phyloP scores from a whole-genome alignment of 2,888 invertebrate genomes.

The Pherbina coryleti region DNA sequence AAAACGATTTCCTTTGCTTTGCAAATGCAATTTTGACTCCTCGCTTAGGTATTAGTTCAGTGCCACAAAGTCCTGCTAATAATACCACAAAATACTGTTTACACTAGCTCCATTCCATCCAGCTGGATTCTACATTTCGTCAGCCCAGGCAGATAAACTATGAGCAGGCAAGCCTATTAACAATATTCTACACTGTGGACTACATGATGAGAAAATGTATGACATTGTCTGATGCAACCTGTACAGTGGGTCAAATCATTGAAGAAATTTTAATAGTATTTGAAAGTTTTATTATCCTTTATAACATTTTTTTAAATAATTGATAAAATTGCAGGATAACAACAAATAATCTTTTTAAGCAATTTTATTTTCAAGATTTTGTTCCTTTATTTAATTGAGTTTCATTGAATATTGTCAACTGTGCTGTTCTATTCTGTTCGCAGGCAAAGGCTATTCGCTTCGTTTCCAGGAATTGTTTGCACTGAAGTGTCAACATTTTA shows the following conservation, averaged over 20 bases:
- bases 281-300: no score
- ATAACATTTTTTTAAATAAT: no score
- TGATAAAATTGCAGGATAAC: no score
- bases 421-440: no score
- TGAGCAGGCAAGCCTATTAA: background rate
- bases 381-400: background rate
- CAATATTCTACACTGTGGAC: background rate
- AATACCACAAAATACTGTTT: constrained; percentile 5
- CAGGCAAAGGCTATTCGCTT: background rate
- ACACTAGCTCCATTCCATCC: background rate
- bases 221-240: background rate
- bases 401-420: background rate
- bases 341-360: no score
- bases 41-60: background rate
- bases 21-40: constrained; percentile 8
- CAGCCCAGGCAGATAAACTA: background rate
- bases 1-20: constrained; percentile 1
- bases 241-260: background rate
- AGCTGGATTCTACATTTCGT: background rate
- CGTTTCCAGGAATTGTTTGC: constrained; percentile 15
- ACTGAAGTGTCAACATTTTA: constrained; percentile 14
- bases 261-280: no score
- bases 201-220: background rate
- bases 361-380: no score
- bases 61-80: constrained; percentile 13